These are phyloP conservation scores for Sceliomorpha sp. DNA, from an alignment of 2,888 invertebrate species.

Conservation along the genomic window DNA sequence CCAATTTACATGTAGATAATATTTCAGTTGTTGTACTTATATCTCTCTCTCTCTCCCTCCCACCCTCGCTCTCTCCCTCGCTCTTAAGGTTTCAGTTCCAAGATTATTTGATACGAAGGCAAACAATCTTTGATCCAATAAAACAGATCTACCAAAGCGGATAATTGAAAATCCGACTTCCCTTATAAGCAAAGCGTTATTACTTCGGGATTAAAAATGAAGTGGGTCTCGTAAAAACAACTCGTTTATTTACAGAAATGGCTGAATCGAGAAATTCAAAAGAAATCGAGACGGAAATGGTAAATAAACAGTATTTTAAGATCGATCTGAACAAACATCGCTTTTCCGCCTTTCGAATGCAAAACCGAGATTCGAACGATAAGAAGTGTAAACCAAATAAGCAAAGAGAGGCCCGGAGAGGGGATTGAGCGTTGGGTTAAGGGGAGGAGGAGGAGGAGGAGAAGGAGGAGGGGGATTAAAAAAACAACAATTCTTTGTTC, in stretches of 20 bases:
- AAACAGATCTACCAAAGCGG: too few species aligned
- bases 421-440: constrained; percentile 16
- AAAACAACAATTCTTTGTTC: constrained; percentile 39
- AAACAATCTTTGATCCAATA: too few species aligned
- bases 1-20: constrained; percentile 31
- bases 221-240: not conserved
- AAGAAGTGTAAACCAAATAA: constrained; percentile 20
- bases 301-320: not conserved
- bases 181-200: too few species aligned
- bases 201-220: not conserved
- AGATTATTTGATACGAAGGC: too few species aligned
- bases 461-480: constrained; percentile 22
- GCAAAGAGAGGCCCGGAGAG: constrained; percentile 10
- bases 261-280: not conserved
- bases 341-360: constrained; percentile 2
- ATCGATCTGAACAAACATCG: constrained; percentile 2
- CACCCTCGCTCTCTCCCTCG: too few species aligned
- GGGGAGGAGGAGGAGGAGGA: constrained; percentile 17
- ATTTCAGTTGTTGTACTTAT: constrained; percentile 17
- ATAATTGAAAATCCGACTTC: too few species aligned
- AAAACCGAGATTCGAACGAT: constrained; percentile 12
- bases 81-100: too few species aligned
- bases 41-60: too few species aligned
- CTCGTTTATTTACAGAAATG: constrained; percentile 6
- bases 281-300: constrained; percentile 4